Conservation (phyloP, 2,888 invertebrate species). For the Sinopyrophorus schimmeli region DNA sequence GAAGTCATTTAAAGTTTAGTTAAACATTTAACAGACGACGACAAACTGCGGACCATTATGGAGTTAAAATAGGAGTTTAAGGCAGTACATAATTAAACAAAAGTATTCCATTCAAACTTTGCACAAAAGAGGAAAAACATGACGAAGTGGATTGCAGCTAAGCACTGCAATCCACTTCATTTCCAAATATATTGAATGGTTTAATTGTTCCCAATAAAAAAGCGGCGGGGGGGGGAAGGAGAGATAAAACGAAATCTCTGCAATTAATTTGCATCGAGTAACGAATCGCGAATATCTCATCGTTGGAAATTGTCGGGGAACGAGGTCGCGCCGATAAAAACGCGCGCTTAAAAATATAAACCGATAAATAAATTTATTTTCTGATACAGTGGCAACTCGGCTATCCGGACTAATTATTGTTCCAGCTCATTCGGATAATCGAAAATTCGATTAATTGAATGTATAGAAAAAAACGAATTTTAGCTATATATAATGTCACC, state of each 20-base stretch:
- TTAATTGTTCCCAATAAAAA: slow-evolving; percentile 15
- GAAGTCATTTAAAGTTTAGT: slow-evolving; percentile 23
- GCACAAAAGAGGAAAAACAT: slow-evolving; percentile 17
- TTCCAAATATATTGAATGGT: slow-evolving; percentile 25
- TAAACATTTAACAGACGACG: slow-evolving; percentile 19
- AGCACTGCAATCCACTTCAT: too few relatives aligned
- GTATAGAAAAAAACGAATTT: too few relatives aligned
- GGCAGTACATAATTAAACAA: slow-evolving; percentile 26
- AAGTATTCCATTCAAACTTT: slow-evolving; percentile 26
- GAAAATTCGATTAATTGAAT: too few relatives aligned
- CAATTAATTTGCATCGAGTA: slow-evolving; percentile 8
- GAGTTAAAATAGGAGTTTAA: slow-evolving; percentile 22
- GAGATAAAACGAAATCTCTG: slow-evolving; percentile 2
- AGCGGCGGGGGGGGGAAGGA: too few relatives aligned
- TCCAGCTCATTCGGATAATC: too few relatives aligned
- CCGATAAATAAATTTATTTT: too few relatives aligned
- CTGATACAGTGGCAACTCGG: too few relatives aligned
- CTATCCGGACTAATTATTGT: too few relatives aligned
- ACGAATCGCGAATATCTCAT: slow-evolving; percentile 1
- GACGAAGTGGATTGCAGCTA: slow-evolving; percentile 20
- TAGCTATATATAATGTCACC: too few relatives aligned
- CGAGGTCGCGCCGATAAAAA: background rate
- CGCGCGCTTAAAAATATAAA: too few relatives aligned
- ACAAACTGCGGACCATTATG: slow-evolving; percentile 23
- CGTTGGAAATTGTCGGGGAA: slow-evolving; percentile 5